These are phyloP conservation scores for Drusus annulatus DNA, from an alignment of 1,140 invertebrate species.

Conservation along the genomic window DNA sequence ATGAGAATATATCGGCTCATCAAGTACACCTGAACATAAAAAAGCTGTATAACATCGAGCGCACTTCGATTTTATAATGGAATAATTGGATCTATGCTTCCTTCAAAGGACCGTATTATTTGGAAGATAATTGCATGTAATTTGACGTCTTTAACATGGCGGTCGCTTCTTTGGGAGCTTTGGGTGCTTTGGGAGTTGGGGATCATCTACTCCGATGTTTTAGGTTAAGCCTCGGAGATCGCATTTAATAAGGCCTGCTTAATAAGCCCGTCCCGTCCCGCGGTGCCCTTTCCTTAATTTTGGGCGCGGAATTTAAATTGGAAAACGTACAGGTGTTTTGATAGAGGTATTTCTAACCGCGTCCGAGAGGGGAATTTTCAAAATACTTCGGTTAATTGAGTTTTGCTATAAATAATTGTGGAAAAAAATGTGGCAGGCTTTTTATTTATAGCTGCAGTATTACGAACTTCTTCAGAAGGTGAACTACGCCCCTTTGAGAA, in stretches of 20 bases:
- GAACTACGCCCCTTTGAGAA: slow-evolving; percentile 2
- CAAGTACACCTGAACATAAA: too few relatives aligned
- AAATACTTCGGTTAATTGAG: slow-evolving; percentile 35
- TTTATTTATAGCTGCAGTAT: neutral
- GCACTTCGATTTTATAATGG: neutral
- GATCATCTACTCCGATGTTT: slow-evolving; percentile 34
- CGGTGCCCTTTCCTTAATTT: slow-evolving; percentile 38
- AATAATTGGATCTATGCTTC: slow-evolving; percentile 31
- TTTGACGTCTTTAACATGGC: slow-evolving; percentile 48
- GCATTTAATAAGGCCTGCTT: slow-evolving; percentile 45
- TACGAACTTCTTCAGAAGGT: slow-evolving; percentile 19
- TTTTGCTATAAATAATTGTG: slow-evolving; percentile 30
- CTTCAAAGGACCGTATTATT: slow-evolving; percentile 49
- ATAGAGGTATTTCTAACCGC: neutral
- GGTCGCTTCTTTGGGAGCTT: slow-evolving; percentile 21
- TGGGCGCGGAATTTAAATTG: slow-evolving; percentile 48
- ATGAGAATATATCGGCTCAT: too few relatives aligned
- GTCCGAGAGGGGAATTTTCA: slow-evolving; percentile 7
- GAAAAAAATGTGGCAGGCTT: neutral
- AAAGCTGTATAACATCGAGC: neutral
- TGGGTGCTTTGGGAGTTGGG: slow-evolving; percentile 2
- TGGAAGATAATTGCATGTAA: slow-evolving; percentile 53
- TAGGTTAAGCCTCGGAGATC: slow-evolving; percentile 11
- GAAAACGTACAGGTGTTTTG: slow-evolving; percentile 49
- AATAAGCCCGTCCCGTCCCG: slow-evolving; percentile 3